phyloP scores from a whole-genome alignment of 2,888 invertebrate species.

The Emmelina monodactyla region DNA sequence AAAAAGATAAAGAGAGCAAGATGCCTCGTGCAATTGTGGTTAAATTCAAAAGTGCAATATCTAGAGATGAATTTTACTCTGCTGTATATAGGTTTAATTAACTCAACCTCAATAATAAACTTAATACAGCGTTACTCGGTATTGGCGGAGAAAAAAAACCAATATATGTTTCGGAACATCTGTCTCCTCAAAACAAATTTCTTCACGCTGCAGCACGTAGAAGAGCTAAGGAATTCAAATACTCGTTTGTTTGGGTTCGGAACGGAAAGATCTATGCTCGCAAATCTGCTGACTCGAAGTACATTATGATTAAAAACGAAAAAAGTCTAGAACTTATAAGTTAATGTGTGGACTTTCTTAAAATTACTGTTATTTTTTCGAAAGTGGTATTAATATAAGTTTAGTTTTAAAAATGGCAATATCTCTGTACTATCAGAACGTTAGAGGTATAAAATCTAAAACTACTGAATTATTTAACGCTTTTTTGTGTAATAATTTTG shows the following conservation, averaged over 20 bases:
- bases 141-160: too few relatives aligned
- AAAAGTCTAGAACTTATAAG: background rate
- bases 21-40: background rate
- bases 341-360: background rate
- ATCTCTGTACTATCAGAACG: background rate
- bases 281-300: background rate
- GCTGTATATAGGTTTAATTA: too few relatives aligned
- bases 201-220: background rate
- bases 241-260: background rate
- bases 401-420: too few relatives aligned
- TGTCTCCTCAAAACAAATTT: background rate
- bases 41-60: background rate
- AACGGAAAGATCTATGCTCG: background rate
- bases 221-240: background rate
- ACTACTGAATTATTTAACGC: too few relatives aligned
- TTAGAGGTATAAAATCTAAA: too few relatives aligned
- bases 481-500: conserved; percentile 1
- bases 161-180: too few relatives aligned
- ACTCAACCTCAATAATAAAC: too few relatives aligned
- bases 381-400: background rate
- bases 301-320: background rate
- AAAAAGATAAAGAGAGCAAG: background rate
- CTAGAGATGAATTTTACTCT: background rate
- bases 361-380: background rate
- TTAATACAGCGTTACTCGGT: too few relatives aligned